Evolutionary conservation across 2,888 invertebrate species (phyloP), one percentile per base, ranked within the genome.

Genomic region (Pristionchus entomophagus): DNA sequence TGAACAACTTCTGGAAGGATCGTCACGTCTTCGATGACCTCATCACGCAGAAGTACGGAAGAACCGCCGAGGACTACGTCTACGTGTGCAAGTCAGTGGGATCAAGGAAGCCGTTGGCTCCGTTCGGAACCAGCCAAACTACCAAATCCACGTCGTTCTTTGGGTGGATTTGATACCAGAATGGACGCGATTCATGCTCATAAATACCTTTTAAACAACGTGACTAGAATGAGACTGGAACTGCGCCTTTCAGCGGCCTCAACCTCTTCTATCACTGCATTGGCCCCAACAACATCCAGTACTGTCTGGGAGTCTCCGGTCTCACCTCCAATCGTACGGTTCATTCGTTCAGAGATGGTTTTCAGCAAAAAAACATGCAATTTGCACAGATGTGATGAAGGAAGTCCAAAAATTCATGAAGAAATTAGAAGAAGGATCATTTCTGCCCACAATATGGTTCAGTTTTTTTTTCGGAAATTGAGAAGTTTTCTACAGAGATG

Each of bases 1-100:
- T 84, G 84, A 45, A n/a, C 65, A 84, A 84, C 84, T 84, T 84
- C 84, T 84, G 84, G 84, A 84, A 65, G 49, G 84, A 84, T 49
- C 84, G 84, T 84, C 65, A 84, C 65, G 84, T 69, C 22, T 84
- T 84, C 84, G 84, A 69, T 2, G 45, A 49, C 4, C 17, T 84
- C 17, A 51, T 84, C 49, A 84, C 84, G 2, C 17, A 17, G 22
- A 49, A 65, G 69, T 84, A 84, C 84, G 56, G 69, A 22, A 65
- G n/a, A 35, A 69, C 41, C 84, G 38, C 49, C 41, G 38, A 62
- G 35, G 65, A 84, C 69, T 84, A 84, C 69, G 69, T 69, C 51
- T 32, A 69, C 22, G 84, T 84, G 32, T 84, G 84, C 84, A 84
- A 84, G 84, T 84, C 32, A 45, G 84, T 65, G 65, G 8, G 59